Evolutionary conservation across 1,140 invertebrate genomes (phyloP).

Genomic region (Lasioglossum baleicum): DNA sequence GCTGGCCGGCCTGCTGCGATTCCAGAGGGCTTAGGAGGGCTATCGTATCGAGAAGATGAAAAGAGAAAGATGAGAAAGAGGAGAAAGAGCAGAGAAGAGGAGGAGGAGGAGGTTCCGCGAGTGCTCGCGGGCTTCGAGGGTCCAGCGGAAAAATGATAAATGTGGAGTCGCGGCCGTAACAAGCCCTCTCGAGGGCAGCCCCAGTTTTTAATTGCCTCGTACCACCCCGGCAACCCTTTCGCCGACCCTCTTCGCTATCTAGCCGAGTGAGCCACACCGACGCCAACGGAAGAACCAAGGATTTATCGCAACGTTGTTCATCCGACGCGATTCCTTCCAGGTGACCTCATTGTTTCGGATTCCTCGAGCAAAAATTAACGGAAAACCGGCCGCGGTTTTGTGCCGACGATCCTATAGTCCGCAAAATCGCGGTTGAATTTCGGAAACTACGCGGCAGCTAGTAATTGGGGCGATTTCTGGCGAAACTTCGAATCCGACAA

Average conservation of each 20-base stretch:
- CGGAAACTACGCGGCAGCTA: too few relatives aligned
- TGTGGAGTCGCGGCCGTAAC: constrained; percentile 72
- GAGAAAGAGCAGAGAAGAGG: not conserved
- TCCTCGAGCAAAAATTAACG: constrained; percentile 7
- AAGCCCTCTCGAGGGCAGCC: constrained; percentile 73
- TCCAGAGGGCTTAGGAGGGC: too few relatives aligned
- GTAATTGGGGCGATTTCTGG: too few relatives aligned
- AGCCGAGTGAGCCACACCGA: constrained; percentile 12
- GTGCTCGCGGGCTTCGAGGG: constrained; percentile 43
- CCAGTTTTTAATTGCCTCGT: constrained; percentile 76
- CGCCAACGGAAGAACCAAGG: constrained; percentile 35
- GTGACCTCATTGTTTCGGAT: too few relatives aligned
- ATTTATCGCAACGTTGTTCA: constrained; percentile 63
- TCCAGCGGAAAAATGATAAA: constrained; percentile 73
- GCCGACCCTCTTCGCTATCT: constrained; percentile 14
- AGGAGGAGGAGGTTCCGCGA: too few relatives aligned
- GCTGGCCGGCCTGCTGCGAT: not conserved
- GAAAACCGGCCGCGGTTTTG: not conserved
- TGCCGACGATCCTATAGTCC: too few relatives aligned
- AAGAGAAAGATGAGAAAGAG: not conserved
- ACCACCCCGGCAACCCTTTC: constrained; percentile 25
- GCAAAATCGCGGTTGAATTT: too few relatives aligned
- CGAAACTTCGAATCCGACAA: too few relatives aligned
- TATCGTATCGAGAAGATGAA: too few relatives aligned
- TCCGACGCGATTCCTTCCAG: constrained; percentile 32